A percentile compares a stretch with the other conserved stretches of the same genome.
Evolutionary conservation across 2,888 invertebrate genomes (phyloP).

Genomic region (Hemistola chrysoprasaria): DNA sequence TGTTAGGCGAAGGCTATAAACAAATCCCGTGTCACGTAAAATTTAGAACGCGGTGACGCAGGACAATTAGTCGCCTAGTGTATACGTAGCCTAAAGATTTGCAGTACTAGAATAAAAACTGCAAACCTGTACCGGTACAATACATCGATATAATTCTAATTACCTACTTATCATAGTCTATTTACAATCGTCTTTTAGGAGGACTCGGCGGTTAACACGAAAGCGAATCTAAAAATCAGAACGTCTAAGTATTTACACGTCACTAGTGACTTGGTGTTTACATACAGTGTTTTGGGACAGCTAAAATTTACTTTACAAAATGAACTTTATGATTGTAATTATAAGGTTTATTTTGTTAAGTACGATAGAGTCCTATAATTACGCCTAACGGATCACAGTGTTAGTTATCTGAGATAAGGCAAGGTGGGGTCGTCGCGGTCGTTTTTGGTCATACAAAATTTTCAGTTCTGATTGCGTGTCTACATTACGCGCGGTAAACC

Average conservation of each 20-base stretch:
- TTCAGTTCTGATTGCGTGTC: background rate
- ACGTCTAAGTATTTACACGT: constrained; percentile 14
- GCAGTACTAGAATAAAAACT: background rate
- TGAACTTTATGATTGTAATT: no score
- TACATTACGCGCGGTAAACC: no score
- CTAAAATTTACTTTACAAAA: no score
- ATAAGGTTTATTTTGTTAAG: constrained; percentile 1
- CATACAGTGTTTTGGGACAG: constrained; percentile 7
- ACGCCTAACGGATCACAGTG: constrained; percentile 77
- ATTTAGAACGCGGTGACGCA: no score
- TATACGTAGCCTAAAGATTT: no score
- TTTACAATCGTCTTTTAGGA: constrained; percentile 29
- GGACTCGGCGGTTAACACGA: constrained; percentile 27
- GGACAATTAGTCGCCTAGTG: no score
- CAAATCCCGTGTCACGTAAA: no score
- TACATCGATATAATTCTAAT: constrained; percentile 14
- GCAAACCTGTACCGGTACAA: constrained; percentile 2
- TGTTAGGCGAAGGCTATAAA: no score
- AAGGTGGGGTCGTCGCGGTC: constrained; percentile 65
- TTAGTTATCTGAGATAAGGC: constrained; percentile 75
- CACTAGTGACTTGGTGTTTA: constrained; percentile 30
- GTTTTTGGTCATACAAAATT: constrained; percentile 17
- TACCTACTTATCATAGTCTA: constrained; percentile 22
- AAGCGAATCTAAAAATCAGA: constrained; percentile 17
- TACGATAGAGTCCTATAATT: constrained; percentile 50